A percentile compares a stretch with the other conserved stretches of the same genome.
These are phyloP conservation scores for Arion vulgaris DNA, from an alignment of 1,140 invertebrate genomes.

Conservation along the genomic window DNA sequence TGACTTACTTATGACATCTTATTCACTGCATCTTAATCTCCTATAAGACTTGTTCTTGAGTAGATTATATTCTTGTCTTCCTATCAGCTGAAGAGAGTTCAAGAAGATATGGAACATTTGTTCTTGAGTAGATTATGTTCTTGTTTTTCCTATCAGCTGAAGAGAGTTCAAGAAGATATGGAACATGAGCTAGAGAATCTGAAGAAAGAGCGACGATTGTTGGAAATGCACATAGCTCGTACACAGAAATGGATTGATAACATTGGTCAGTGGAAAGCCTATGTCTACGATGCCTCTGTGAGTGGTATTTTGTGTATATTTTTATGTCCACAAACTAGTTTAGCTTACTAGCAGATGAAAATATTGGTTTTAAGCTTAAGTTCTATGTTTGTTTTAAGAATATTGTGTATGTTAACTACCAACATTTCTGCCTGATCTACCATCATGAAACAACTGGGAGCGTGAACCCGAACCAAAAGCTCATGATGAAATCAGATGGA, in stretches of 20 bases:
- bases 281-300: constrained; percentile 86
- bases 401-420: too few relatives aligned
- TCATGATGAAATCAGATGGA: too few relatives aligned
- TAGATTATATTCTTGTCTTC: too few relatives aligned
- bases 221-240: constrained; percentile 87
- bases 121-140: too few relatives aligned
- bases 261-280: constrained; percentile 86
- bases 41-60: too few relatives aligned
- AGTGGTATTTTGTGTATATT: not conserved
- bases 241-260: constrained; percentile 92
- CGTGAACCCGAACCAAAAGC: too few relatives aligned
- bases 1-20: too few relatives aligned
- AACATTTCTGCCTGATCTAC: too few relatives aligned
- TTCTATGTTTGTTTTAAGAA: too few relatives aligned
- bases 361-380: constrained; percentile 86
- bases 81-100: constrained; percentile 64
- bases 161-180: constrained; percentile 73
- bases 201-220: constrained; percentile 82
- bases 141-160: too few relatives aligned
- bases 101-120: constrained; percentile 77
- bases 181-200: constrained; percentile 87
- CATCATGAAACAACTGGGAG: too few relatives aligned
- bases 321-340: constrained; percentile 80
- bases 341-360: constrained; percentile 75
- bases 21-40: too few relatives aligned